Evolutionary conservation across 2,888 invertebrate genomes (phyloP).

Genomic region (Saturnia japonica): DNA sequence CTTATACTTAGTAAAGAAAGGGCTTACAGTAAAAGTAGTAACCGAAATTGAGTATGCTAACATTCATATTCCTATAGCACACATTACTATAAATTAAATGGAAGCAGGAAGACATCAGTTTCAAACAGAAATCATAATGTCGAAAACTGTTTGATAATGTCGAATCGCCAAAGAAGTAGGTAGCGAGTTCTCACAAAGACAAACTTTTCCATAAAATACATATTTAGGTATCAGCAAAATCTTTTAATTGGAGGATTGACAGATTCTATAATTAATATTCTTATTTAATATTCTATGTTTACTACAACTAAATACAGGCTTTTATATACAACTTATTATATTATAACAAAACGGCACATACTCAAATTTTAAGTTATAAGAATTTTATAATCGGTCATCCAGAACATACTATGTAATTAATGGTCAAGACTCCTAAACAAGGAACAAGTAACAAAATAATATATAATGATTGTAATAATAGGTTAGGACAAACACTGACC

Average conservation of each 20-base stretch:
- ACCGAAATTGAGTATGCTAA: neutral
- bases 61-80: too few species aligned
- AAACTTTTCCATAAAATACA: neutral
- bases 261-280: too few species aligned
- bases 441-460: slow-evolving; percentile 18
- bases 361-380: neutral
- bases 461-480: slow-evolving; percentile 24
- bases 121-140: too few species aligned
- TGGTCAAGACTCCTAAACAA: slow-evolving; percentile 10
- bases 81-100: neutral
- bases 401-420: slow-evolving; percentile 1
- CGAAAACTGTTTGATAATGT: too few species aligned
- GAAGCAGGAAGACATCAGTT: too few species aligned
- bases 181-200: too few species aligned
- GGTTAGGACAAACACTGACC: slow-evolving; percentile 25
- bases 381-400: neutral
- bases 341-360: neutral
- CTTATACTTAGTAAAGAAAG: too few species aligned
- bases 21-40: neutral
- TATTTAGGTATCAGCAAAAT: neutral
- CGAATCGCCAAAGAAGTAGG: too few species aligned
- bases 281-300: too few species aligned
- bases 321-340: neutral
- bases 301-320: neutral
- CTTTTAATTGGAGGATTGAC: neutral